Evolutionary conservation across 2,797 vertebrate species (phyloP).

Genomic region (Malacoctenus gilli): DNA sequence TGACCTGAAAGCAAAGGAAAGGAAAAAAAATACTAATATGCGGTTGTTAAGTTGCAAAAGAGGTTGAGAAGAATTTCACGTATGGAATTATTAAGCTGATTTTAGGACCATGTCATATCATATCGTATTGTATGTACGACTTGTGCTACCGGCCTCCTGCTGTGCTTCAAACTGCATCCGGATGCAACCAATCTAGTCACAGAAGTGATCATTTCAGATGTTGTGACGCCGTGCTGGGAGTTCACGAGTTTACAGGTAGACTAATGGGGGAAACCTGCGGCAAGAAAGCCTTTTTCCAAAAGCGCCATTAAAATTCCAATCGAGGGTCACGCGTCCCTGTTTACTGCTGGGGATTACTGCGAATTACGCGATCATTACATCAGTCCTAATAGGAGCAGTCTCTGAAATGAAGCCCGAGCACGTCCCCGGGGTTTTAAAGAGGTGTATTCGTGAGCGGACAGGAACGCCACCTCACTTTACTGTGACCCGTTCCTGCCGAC

Average conservation of each 20-base stretch:
- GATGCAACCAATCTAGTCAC: no score
- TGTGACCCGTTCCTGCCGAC: constrained; percentile 44
- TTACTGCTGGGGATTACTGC: constrained; percentile 49
- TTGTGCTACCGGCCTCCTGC: no score
- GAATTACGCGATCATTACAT: constrained; percentile 65
- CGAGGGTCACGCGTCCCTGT: constrained; percentile 46
- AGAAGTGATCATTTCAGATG: constrained; percentile 16
- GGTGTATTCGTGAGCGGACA: constrained; percentile 26
- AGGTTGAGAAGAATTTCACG: no score
- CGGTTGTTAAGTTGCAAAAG: no score
- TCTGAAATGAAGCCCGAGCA: constrained; percentile 30
- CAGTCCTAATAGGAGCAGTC: constrained; percentile 58
- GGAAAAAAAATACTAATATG: no score
- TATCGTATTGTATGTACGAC: no score
- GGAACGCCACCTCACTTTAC: constrained; percentile 38
- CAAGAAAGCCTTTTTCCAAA: constrained; percentile 40
- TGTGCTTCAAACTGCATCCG: no score
- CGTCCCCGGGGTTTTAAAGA: constrained; percentile 42
- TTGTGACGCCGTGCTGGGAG: constrained; percentile 13
- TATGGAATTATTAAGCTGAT: no score
- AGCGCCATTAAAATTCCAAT: constrained; percentile 19
- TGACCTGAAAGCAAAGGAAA: no score
- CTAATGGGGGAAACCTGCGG: constrained; percentile 55
- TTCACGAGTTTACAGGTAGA: constrained; percentile 41
- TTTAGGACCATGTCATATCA: no score